A percentile compares a stretch with the other conserved stretches of the same genome.
Conservation (phyloP, 2,797 vertebrate species). For the Cirrhinus mrigala region DNA sequence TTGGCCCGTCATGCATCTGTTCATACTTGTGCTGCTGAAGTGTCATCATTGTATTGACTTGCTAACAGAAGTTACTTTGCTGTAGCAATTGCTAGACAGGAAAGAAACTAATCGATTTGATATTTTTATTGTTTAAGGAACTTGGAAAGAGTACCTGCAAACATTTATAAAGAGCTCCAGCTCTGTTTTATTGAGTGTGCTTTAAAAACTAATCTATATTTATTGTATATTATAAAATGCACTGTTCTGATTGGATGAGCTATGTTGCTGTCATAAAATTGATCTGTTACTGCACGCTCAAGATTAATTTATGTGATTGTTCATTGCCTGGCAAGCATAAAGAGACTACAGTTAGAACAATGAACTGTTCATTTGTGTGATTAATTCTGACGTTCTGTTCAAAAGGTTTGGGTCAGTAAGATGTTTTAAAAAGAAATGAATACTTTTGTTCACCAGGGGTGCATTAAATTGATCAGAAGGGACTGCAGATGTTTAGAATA, state of each 20-base stretch:
- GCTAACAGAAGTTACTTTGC: background rate
- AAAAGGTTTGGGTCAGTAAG: background rate
- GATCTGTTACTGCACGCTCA: conserved; percentile 6
- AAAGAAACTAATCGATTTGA: background rate
- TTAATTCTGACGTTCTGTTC: background rate
- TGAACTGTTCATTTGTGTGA: background rate
- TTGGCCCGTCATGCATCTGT: conserved; percentile 6
- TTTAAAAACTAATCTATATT: conserved; percentile 14
- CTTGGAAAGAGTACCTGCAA: conserved; percentile 14
- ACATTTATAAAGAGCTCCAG: background rate
- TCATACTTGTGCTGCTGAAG: background rate
- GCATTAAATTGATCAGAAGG: background rate
- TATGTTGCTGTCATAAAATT: background rate
- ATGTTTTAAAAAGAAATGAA: background rate
- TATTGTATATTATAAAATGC: conserved; percentile 8
- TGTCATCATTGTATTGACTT: conserved; percentile 9
- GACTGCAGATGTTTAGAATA: background rate
- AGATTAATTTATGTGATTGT: background rate
- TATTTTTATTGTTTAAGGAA: conserved; percentile 12
- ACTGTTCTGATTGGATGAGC: conserved; percentile 3
- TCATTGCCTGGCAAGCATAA: background rate
- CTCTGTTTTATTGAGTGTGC: conserved; percentile 3
- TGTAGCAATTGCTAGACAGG: background rate
- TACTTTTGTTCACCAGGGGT: background rate
- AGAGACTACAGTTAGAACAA: background rate